Base-by-base conservation (phyloP, 2,888 invertebrate species). In the Elmis aenea region DNA sequence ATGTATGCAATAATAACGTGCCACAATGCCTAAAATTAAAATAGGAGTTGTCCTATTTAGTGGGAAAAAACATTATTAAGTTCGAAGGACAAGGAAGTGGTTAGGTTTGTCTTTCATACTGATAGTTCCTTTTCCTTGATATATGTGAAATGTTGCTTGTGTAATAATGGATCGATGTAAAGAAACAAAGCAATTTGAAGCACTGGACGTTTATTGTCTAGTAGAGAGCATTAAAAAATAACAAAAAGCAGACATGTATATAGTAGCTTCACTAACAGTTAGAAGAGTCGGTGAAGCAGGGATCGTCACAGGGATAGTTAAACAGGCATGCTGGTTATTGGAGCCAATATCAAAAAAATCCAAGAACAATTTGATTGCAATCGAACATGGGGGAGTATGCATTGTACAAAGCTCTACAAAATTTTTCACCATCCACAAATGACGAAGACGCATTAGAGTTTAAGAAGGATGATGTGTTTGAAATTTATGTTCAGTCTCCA, bases 381-480 rank as follows among this genome's bases (percentile, higher is more conserved):
- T n/a, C n/a, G n/a, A n/a, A 59, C 55, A 66, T 66, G 66, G 66
- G 60, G 54, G 66, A 66, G 47, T 64, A 59, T 60, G 62, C 58
- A 44, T 54, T 67, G 43, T 68, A 67, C 51, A 63, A 66, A 53
- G 68, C 65, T 46, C 52, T 66, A 38, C 62, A 66, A 47, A 59
- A 62, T 30, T 67, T 57, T 46, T 56, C 54, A 42, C 62, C 64
- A 39, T 46, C 56, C 42, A 51, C 55, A 33, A 55, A 58, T 44
- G 64, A 66, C 46, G 51, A 55, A 33, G 50, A 56, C 35, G 52
- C 52, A 10, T 43, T 64, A 39, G 57, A 58, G 26, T 62, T 70
- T 45, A 62, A 66, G 51, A 64, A 61, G 46, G 67, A 68, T 42
- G 70, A 70, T 57, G 59, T 70, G 16, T 60, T 71, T 41, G 63